Conservation (phyloP, 2,888 invertebrate genomes). For the Agonum fuliginosum region DNA sequence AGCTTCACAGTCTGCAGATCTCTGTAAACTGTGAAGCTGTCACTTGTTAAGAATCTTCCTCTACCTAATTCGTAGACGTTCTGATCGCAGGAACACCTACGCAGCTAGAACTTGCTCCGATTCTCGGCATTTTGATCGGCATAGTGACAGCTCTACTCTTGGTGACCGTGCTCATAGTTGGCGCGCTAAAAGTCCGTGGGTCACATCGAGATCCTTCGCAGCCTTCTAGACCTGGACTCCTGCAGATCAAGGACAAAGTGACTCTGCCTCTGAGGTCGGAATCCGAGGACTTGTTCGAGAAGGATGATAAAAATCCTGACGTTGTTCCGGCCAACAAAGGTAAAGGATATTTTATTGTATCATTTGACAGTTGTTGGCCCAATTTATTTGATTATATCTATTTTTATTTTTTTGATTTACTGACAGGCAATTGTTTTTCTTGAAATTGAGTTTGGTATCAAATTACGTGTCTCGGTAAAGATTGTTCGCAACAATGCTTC, state of each 20-base stretch:
- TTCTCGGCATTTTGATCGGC: conserved; percentile 81
- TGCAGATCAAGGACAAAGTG: conserved; percentile 81
- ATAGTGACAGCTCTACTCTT: conserved; percentile 81
- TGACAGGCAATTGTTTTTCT: too few relatives aligned
- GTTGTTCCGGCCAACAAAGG: conserved; percentile 92
- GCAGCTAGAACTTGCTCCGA: conserved; percentile 76
- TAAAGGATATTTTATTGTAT: conserved; percentile 71
- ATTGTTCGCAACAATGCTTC: too few relatives aligned
- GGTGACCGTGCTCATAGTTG: conserved; percentile 78
- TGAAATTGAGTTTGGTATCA: too few relatives aligned
- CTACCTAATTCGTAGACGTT: conserved; percentile 64
- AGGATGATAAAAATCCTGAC: conserved; percentile 92
- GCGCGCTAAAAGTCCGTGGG: conserved; percentile 77
- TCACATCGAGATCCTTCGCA: conserved; percentile 73
- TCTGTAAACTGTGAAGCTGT: conserved; percentile 24
- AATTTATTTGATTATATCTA: too few relatives aligned
- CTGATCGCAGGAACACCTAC: conserved; percentile 73
- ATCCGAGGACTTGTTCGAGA: conserved; percentile 83
- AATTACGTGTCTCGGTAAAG: too few relatives aligned
- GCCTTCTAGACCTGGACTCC: conserved; percentile 75
- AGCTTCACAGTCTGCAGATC: neutral
- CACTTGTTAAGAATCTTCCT: neutral
- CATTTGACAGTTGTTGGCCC: too few relatives aligned
- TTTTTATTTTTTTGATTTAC: too few relatives aligned
- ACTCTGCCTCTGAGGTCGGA: conserved; percentile 78